Base-by-base conservation (phyloP, 1,140 invertebrate genomes). In the Pectinophora gossypiella region DNA sequence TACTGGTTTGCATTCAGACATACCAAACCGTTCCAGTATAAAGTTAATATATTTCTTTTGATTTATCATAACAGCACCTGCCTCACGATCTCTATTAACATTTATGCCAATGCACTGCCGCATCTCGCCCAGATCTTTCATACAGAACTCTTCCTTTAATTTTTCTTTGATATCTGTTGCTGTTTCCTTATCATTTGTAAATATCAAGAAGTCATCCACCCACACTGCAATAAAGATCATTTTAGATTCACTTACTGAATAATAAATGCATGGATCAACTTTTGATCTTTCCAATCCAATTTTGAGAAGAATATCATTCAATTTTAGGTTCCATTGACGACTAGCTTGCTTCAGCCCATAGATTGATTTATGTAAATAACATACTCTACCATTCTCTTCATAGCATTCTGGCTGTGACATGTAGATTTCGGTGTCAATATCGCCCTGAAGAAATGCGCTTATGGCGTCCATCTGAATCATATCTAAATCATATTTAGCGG, bases 401-500 rank as follows among this genome's bases (percentile, higher is more conserved):
- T 45, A 20, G 13, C 64, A 61, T 35, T 64, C 60, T 38, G 87
- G 85, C 45, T 71, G 46, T 54, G 61, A 38, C 61, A 85, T 76
- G 54, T 65, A 84, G 9, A 84, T 61, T 40, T 68, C 58, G 59
- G 88, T 83, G 23, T 82, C 64, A 42, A 87, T 60, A 9, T 46
- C 22, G 27, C 70, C 81, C 52, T 85, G 59, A 13, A 85, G 56
- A 38, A 52, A 52, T 7, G 51, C 51, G 6, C 83, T 52, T 40
- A 46, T 52, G 16, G 46, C 51, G 19, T 52, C 51, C 51, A 52
- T 45, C 9, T 52, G 51, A 40, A 85, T 61, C 15, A 72, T 54
- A 55, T 81, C 69, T 32, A 89, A 70, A 32, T 89, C 52, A 44
- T 62, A 54, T 47, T 85, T 84, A 68, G 87, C 71, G 19, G 86